Percentiles rank a stretch among this genome's conserved stretches.
Evolutionary conservation across 2,797 vertebrate species (phyloP).

Genomic region (Natrix natrix): DNA sequence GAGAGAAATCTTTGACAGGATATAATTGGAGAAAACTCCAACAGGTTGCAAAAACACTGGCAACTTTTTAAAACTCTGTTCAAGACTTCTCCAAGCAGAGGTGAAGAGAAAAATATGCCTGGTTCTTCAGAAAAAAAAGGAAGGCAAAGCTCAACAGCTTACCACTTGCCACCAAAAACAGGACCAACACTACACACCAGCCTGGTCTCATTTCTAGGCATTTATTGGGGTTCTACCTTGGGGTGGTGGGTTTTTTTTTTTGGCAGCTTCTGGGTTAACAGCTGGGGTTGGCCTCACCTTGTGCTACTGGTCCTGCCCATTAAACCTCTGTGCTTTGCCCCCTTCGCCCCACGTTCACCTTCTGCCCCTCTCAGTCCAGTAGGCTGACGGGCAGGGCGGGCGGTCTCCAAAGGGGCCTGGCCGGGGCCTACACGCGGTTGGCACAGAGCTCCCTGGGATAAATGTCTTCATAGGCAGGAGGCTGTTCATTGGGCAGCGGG

Average conservation of each 20-base stretch:
- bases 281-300: not conserved
- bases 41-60: conserved; percentile 3
- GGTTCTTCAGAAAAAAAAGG: not conserved
- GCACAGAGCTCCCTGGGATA: conserved; percentile 80
- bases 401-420: not conserved
- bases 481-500: conserved; percentile 81
- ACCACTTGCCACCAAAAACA: not conserved
- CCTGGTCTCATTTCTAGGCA: not conserved
- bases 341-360: not conserved
- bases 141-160: not conserved
- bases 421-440: conserved; percentile 59
- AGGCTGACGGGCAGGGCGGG: conserved; percentile 74
- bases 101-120: not conserved
- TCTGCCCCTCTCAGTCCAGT: not conserved
- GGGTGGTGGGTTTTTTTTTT: not conserved
- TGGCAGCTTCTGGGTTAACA: not conserved
- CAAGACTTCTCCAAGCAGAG: conserved; percentile 11
- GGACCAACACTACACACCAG: not conserved
- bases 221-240: not conserved
- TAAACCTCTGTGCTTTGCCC: not conserved
- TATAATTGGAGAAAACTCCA: conserved; percentile 2
- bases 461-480: conserved; percentile 88
- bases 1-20: conserved; percentile 18
- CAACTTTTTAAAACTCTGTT: conserved; percentile 28
- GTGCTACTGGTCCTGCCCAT: not conserved